These are phyloP conservation scores for Grapholita molesta DNA, from an alignment of 1,140 invertebrate genomes.

Conservation along the genomic window DNA sequence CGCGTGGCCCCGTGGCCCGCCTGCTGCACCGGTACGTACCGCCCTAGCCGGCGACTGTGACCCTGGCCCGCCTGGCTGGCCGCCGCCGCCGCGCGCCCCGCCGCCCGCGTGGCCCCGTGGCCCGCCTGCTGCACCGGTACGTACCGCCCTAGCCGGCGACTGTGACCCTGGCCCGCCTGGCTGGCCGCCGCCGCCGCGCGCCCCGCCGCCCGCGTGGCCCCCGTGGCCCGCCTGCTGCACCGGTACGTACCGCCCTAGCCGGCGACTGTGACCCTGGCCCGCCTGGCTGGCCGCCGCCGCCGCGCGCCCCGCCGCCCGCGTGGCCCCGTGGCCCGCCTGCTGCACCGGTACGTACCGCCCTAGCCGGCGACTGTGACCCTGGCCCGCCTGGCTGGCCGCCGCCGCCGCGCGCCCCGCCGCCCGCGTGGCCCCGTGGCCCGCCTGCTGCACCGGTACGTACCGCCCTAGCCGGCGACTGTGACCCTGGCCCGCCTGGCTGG, in stretches of 20 bases:
- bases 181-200: slow-evolving; percentile 39
- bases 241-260: too few species aligned
- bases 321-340: neutral
- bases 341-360: neutral
- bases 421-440: neutral
- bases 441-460: neutral
- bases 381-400: too few species aligned
- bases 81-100: slow-evolving; percentile 26
- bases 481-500: too few species aligned
- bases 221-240: slow-evolving; percentile 49
- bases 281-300: neutral
- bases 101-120: slow-evolving; percentile 46
- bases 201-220: slow-evolving; percentile 37
- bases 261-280: too few species aligned
- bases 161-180: slow-evolving; percentile 39
- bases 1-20: slow-evolving; percentile 47
- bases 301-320: neutral
- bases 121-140: slow-evolving; percentile 47
- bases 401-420: neutral
- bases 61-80: slow-evolving; percentile 58
- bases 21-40: slow-evolving; percentile 47
- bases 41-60: too few species aligned
- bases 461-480: too few species aligned
- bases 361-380: too few species aligned
- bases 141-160: too few species aligned